Percentiles rank a stretch among this genome's conserved stretches.
Evolutionary conservation across 2,888 invertebrate species (phyloP).

Genomic region (Pseudococcus longispinus): DNA sequence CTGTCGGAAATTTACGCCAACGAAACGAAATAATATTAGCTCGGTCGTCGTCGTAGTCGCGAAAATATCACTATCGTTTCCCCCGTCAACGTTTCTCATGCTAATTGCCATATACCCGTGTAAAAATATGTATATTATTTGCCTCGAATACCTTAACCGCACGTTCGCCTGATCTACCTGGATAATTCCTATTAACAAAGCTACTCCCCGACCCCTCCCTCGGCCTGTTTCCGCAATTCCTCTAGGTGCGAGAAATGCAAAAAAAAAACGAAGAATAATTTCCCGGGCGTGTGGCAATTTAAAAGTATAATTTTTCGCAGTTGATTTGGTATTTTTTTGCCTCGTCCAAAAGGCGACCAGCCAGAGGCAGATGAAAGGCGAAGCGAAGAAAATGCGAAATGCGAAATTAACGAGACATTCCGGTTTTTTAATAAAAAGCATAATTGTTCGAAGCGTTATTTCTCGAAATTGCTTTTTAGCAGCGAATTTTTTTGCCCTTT

Average conservation of each 20-base stretch:
- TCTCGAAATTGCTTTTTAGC: slow-evolving; percentile 33
- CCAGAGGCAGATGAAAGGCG: neutral
- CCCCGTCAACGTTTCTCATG: neutral
- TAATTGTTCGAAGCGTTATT: slow-evolving; percentile 38
- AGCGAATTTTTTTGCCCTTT: neutral
- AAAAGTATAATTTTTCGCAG: slow-evolving; percentile 37
- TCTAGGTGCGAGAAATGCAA: neutral
- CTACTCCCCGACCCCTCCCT: neutral
- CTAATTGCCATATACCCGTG: neutral
- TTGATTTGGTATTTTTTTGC: neutral
- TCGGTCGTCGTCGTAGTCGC: neutral
- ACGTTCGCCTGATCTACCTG: neutral
- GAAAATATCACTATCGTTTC: neutral
- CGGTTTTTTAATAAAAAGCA: slow-evolving; percentile 42
- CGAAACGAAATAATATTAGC: neutral
- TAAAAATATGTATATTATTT: neutral
- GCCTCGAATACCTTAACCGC: neutral
- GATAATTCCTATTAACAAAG: neutral
- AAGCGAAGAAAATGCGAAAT: neutral
- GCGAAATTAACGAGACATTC: slow-evolving; percentile 44
- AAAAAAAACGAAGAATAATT: neutral
- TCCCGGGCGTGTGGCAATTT: slow-evolving; percentile 22
- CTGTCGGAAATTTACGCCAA: neutral
- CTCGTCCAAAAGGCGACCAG: neutral
- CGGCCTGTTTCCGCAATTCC: neutral